These are phyloP conservation scores for Clarias pachynema DNA, from an alignment of 2,797 vertebrate genomes.

Conservation along the genomic window DNA sequence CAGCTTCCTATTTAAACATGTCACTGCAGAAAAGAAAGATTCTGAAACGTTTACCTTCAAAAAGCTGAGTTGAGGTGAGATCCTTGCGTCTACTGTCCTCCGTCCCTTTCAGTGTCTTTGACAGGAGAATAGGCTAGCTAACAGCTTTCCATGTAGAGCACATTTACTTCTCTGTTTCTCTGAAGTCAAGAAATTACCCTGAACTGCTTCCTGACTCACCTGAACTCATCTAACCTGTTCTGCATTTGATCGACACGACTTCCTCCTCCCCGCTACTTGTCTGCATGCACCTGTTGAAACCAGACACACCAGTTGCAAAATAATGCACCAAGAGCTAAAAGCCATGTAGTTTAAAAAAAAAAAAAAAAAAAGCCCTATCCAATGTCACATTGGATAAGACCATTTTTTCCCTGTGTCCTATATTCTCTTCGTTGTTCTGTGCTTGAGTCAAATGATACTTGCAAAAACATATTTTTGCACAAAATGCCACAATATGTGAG, in stretches of 20 bases:
- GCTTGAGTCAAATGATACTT: slow-evolving; percentile 8
- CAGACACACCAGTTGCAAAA: slow-evolving; percentile 54
- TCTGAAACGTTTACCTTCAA: slow-evolving; percentile 78
- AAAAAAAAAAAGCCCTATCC: slow-evolving; percentile 7
- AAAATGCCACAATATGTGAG: slow-evolving; percentile 2
- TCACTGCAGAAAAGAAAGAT: slow-evolving; percentile 29
- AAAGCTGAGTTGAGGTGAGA: slow-evolving; percentile 65
- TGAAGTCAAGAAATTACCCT: slow-evolving; percentile 79
- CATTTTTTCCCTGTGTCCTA: background rate
- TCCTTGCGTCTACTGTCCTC: slow-evolving; percentile 68
- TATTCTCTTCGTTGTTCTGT: slow-evolving; percentile 5
- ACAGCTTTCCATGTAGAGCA: slow-evolving; percentile 67
- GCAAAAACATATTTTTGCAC: slow-evolving; percentile 24
- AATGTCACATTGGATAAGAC: slow-evolving; percentile 11
- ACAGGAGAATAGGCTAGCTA: slow-evolving; percentile 57
- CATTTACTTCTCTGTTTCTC: slow-evolving; percentile 56
- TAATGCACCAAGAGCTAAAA: slow-evolving; percentile 34
- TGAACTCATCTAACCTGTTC: slow-evolving; percentile 92
- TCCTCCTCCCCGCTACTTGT: slow-evolving; percentile 62
- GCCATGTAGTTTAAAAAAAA: background rate
- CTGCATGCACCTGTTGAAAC: slow-evolving; percentile 65
- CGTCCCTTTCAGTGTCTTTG: slow-evolving; percentile 28
- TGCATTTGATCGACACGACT: slow-evolving; percentile 79
- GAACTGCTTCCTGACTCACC: slow-evolving; percentile 82
- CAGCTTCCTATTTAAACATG: slow-evolving; percentile 29